These are phyloP conservation scores for Porites evermanni DNA, from an alignment of 92 coral and sea anemone genomes.

Conservation along the genomic window DNA sequence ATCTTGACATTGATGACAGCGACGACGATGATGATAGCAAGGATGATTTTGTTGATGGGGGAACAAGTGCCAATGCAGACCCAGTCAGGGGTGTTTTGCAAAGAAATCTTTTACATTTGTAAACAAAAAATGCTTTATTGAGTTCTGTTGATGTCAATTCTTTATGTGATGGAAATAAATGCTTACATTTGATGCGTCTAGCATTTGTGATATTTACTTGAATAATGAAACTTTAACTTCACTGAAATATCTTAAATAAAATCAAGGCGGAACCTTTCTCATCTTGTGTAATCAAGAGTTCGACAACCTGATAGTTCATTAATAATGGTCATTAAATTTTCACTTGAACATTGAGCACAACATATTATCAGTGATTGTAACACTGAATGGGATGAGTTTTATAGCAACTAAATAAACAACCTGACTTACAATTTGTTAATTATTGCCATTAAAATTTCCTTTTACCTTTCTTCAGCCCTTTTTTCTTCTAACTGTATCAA, in stretches of 20 bases:
- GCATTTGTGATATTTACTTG: slow-evolving; percentile 5
- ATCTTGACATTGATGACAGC: slow-evolving; percentile 29
- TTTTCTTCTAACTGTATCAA: no score
- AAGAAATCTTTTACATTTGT: background rate
- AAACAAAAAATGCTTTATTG: slow-evolving; percentile 1
- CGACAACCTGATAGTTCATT: background rate
- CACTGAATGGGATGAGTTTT: background rate
- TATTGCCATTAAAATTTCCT: no score
- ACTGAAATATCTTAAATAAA: background rate
- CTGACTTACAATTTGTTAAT: background rate
- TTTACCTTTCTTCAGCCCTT: no score
- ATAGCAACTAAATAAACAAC: slow-evolving; percentile 2
- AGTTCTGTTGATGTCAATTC: slow-evolving; percentile 6
- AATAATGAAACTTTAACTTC: background rate
- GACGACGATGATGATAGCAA: slow-evolving; percentile 14
- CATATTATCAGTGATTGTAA: slow-evolving; percentile 12
- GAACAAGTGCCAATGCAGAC: slow-evolving; percentile 7
- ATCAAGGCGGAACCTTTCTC: slow-evolving; percentile 10
- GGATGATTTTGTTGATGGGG: slow-evolving; percentile 6
- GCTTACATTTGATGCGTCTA: background rate
- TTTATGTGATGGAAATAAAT: background rate
- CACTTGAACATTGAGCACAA: slow-evolving; percentile 5
- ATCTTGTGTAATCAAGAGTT: background rate
- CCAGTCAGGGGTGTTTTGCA: background rate
- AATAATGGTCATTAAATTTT: slow-evolving; percentile 1